Base-by-base conservation (phyloP, 2,888 invertebrate species). In the Leucozona laternaria region DNA sequence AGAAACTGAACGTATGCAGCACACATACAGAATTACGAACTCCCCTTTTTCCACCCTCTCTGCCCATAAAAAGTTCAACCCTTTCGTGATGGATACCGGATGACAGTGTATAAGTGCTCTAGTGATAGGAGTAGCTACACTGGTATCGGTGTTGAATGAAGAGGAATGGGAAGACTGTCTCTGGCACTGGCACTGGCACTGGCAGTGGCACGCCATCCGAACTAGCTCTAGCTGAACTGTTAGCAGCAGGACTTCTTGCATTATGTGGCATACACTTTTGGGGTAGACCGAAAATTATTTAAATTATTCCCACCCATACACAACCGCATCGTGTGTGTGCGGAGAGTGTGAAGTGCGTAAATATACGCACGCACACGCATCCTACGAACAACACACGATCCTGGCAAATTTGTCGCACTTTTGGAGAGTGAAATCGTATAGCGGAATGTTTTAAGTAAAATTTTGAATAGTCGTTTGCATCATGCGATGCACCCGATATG, bases 221-320 rank as follows among this genome's bases (percentile, higher is more conserved):
- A 48, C 66, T 66, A 66, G 66, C 66, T 48, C 60, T 37, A 60
- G 60, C 60, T 34, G 34, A 68, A 72, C 81, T 82, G 86, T 79
- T 82, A 73, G 71, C 82, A 82, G 86, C 82, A 86, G 86, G 82
- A 86, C 86, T 70, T 86, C 82, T 70, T 86, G 86, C 86, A 86
- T 86, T 86, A 86, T 86, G 86, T 86, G 86, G 86, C 86, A 79
- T 82, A 86, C 82, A 86, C 86, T 86, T 86, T 82, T 86, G 86
- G 86, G 86, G 86, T 86, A 82, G 86, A 86, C 86, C 86, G 82
- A 86, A 86, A 86, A 86, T 86, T 86, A 82, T 86, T 86, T 86
- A 86, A 86, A 86, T 86, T 79, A 86, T 82, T 86, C 58, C 75
- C 82, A 86, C 82, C 86, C 86, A 86, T 86, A 86, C 82, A 86